Base-by-base conservation (phyloP, 1,140 invertebrate genomes). In the Matsumurasca onukii region DNA sequence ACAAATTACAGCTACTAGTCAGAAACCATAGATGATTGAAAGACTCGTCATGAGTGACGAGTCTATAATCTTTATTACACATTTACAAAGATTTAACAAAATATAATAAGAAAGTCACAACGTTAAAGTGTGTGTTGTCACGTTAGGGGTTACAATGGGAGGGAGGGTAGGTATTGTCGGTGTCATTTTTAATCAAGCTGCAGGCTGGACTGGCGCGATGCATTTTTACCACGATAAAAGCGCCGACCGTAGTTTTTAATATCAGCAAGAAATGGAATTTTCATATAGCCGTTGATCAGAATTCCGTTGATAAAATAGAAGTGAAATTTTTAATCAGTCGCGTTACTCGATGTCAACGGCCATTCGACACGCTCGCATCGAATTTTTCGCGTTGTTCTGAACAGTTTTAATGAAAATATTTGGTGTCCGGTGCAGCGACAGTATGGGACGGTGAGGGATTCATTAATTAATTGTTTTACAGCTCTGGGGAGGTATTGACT, bases 371-470 rank as follows among this genome's bases (percentile, higher is more conserved):
- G 31, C 62, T 66, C 49, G 24, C 57, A 68, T 45, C 67, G 31
- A n/a, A 45, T 68, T 68, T 68, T 68, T 65, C 34, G 29, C 63
- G 63, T 65, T 65, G 39, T 65, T 65, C 34, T 1, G 48, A 45
- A 45, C 34, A 48, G 34, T 65, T 65, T 68, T 68, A 68, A 68
- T 68, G 67, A 68, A 68, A 68, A 68, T 61, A 68, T 68, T 68
- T 31, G n/a, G 31, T 20, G 49, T 59, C 25, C 25, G n/a, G 55
- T 59, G 55, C 55, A 59, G 55, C n/a, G n/a, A n/a, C n/a, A n/a
- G n/a, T n/a, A n/a, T n/a, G n/a, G n/a, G n/a, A n/a, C n/a, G n/a
- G n/a, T 59, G 30, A 25, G 24, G 48, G 48, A 67, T 25, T 68
- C 39, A 57, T 31, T 62, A 61, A 68, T 69, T 69, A 69, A 65